Evolutionary conservation across 2,888 invertebrate species (phyloP).

Genomic region (Lycocerus yunnanus): DNA sequence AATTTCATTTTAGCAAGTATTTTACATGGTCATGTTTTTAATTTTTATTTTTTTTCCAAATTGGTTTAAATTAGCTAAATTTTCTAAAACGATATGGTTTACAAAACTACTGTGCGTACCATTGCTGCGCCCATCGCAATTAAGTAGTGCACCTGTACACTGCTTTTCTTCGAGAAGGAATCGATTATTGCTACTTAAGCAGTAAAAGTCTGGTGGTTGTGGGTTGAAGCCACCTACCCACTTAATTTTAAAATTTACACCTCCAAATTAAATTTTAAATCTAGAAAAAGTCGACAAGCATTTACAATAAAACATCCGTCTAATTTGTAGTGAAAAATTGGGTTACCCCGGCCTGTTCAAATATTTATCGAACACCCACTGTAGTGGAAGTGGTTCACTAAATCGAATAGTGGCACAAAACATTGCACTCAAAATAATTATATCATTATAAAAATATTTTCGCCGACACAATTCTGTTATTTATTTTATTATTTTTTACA

Average conservation of each 20-base stretch:
- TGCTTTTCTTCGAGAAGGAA: background rate
- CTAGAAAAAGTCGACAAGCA: background rate
- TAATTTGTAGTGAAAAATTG: background rate
- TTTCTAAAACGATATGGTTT: background rate
- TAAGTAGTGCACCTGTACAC: background rate
- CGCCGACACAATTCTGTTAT: conserved; percentile 1
- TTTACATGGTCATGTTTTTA: background rate
- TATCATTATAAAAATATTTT: background rate
- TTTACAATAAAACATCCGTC: background rate
- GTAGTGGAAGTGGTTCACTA: background rate
- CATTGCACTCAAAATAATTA: background rate
- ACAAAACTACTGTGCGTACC: background rate
- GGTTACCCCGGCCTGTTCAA: background rate
- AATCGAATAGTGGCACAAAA: background rate
- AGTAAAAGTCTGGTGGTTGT: background rate
- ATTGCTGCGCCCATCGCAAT: background rate
- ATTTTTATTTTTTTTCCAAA: background rate
- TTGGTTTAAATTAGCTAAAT: background rate
- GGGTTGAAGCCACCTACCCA: background rate
- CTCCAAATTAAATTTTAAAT: background rate
- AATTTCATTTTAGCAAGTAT: background rate
- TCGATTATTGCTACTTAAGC: background rate
- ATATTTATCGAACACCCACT: background rate
- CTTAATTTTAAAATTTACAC: background rate
- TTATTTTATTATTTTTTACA: background rate